Percentiles rank a stretch among this genome's conserved stretches.
Conservation (phyloP, 2,797 vertebrate species). For the Novumbra hubbsi region DNA sequence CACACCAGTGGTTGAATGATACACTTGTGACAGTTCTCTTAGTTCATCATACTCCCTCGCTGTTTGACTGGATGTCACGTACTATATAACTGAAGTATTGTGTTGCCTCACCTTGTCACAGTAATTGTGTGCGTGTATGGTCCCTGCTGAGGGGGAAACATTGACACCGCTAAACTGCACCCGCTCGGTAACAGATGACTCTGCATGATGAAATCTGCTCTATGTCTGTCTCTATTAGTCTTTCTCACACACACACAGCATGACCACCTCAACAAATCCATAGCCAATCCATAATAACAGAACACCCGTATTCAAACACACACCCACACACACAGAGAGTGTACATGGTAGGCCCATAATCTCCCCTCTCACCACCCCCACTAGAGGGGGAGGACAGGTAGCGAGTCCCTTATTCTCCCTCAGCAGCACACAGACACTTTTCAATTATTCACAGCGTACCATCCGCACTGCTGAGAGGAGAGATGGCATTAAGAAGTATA, state of each 20-base stretch:
- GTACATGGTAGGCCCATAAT: constrained; percentile 6
- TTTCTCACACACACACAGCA: constrained; percentile 10
- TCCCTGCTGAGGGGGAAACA: no score
- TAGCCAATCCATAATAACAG: constrained; percentile 3
- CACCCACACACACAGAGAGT: neutral
- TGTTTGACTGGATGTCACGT: no score
- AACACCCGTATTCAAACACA: constrained; percentile 3
- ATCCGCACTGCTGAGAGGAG: constrained; percentile 8
- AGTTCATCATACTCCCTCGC: no score
- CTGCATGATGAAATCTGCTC: constrained; percentile 38
- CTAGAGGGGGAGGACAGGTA: constrained; percentile 1
- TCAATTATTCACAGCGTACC: constrained; percentile 55
- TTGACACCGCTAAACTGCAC: neutral
- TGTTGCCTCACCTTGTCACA: no score
- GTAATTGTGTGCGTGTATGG: no score
- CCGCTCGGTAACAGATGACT: constrained; percentile 30
- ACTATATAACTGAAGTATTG: no score
- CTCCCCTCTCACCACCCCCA: constrained; percentile 14
- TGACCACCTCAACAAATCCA: neutral
- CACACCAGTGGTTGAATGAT: no score
- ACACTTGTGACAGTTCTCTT: no score
- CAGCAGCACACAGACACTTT: constrained; percentile 37
- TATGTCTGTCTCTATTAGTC: constrained; percentile 21
- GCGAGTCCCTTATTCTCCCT: neutral
- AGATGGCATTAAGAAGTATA: neutral